Conservation (phyloP, 2,113 vertebrate species). For the Misgurnus anguillicaudatus region DNA sequence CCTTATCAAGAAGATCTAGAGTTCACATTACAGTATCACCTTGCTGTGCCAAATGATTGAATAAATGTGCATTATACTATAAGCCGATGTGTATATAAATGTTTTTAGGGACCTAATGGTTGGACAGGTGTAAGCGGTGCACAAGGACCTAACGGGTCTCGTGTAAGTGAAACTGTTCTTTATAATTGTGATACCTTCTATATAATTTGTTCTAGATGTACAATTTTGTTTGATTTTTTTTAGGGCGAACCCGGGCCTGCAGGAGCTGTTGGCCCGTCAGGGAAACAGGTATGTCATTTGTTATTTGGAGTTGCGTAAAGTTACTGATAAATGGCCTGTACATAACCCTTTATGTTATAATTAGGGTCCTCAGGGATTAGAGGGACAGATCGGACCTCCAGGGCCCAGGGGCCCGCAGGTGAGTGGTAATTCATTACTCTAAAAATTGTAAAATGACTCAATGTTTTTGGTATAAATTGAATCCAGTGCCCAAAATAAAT, state of each 20-base stretch:
- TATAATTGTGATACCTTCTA: neutral
- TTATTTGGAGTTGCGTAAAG: neutral
- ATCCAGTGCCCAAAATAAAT: too few species aligned
- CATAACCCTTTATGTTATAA: conserved; percentile 32
- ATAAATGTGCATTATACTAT: neutral
- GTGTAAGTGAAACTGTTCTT: conserved; percentile 66
- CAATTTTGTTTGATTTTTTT: neutral
- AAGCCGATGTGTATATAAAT: neutral
- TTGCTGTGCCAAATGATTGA: neutral
- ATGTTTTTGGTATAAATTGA: too few species aligned
- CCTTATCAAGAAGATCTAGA: neutral
- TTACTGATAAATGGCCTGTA: neutral
- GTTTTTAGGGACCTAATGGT: conserved; percentile 76
- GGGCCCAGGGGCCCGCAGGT: conserved; percentile 80
- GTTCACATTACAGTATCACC: neutral
- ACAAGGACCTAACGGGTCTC: conserved; percentile 80
- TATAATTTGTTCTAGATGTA: neutral
- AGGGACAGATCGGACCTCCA: conserved; percentile 75
- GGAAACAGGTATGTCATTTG: conserved; percentile 74
- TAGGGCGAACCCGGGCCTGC: conserved; percentile 82
- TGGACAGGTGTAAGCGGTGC: conserved; percentile 72
- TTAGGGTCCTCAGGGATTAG: conserved; percentile 82
- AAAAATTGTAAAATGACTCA: too few species aligned
- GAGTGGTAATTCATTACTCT: conserved; percentile 29
- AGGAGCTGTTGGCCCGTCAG: conserved; percentile 72